Percentiles rank a stretch among this genome's conserved stretches.
Evolutionary conservation across 2,888 invertebrate genomes (phyloP).

Genomic region (Heliconius ismenius): DNA sequence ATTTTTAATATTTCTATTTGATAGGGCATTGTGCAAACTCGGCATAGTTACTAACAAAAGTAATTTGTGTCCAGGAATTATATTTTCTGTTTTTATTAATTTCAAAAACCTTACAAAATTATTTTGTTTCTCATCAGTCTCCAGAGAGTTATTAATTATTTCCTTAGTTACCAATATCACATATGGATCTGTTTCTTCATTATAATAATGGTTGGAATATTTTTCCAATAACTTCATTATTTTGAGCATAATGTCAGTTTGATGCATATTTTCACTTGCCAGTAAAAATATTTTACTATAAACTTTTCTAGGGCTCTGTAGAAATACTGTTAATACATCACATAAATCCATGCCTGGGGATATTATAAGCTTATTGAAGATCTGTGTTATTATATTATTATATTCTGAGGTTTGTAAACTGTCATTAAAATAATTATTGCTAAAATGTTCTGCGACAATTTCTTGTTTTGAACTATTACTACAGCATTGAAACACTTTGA

Average conservation of each 20-base stretch:
- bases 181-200: constrained; percentile 63
- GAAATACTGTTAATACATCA: constrained; percentile 61
- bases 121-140: constrained; percentile 54
- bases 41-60: constrained; percentile 70
- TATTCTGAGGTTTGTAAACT: constrained; percentile 55
- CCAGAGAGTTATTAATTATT: constrained; percentile 51
- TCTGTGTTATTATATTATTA: constrained; percentile 55
- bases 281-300: constrained; percentile 62
- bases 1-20: constrained; percentile 53
- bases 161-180: constrained; percentile 57
- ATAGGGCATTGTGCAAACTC: constrained; percentile 61
- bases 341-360: constrained; percentile 56
- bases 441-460: constrained; percentile 60
- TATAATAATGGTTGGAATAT: constrained; percentile 65
- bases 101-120: constrained; percentile 63
- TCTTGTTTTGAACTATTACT: constrained; percentile 52
- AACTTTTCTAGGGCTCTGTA: constrained; percentile 66
- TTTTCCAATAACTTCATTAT: constrained; percentile 59
- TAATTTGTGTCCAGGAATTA: constrained; percentile 59
- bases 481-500: constrained; percentile 62
- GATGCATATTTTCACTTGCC: constrained; percentile 62
- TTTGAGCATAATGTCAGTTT: constrained; percentile 64
- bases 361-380: constrained; percentile 68
- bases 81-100: constrained; percentile 56
- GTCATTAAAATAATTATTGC: constrained; percentile 55